These are phyloP conservation scores for Heteromormyrus szaboi DNA, from an alignment of 2,797 vertebrate genomes.

Conservation along the genomic window DNA sequence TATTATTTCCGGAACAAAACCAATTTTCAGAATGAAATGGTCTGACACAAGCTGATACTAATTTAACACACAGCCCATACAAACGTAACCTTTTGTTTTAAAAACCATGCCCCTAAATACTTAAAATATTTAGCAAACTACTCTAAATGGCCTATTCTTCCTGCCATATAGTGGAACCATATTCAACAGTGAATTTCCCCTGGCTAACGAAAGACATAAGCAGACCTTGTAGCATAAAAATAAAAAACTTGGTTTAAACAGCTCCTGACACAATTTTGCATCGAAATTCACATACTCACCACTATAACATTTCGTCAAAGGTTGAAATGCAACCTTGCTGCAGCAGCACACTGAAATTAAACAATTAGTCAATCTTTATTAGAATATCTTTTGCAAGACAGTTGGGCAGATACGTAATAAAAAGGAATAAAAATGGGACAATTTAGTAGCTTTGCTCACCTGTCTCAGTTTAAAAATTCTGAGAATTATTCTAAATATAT, in stretches of 20 bases:
- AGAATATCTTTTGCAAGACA: neutral
- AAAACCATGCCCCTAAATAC: conserved; percentile 32
- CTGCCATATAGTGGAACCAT: conserved; percentile 36
- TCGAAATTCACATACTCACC: neutral
- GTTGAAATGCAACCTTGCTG: neutral
- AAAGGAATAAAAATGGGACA: neutral
- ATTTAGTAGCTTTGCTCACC: neutral
- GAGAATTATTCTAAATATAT: neutral
- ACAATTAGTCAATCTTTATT: neutral
- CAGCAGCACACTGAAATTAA: neutral
- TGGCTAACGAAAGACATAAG: conserved; percentile 30
- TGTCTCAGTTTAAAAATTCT: neutral
- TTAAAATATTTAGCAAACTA: conserved; percentile 42
- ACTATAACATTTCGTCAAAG: neutral
- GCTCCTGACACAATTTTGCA: neutral
- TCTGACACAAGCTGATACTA: neutral
- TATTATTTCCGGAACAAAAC: neutral
- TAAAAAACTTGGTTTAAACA: conserved; percentile 21
- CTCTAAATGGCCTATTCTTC: conserved; percentile 33
- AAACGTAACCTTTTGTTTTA: neutral
- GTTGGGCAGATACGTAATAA: neutral
- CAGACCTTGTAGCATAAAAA: conserved; percentile 4
- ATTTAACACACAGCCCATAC: neutral
- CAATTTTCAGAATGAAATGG: neutral
- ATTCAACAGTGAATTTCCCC: conserved; percentile 34